Conservation (phyloP, 2,888 invertebrate genomes). For the Caenorhabditis becei region DNA sequence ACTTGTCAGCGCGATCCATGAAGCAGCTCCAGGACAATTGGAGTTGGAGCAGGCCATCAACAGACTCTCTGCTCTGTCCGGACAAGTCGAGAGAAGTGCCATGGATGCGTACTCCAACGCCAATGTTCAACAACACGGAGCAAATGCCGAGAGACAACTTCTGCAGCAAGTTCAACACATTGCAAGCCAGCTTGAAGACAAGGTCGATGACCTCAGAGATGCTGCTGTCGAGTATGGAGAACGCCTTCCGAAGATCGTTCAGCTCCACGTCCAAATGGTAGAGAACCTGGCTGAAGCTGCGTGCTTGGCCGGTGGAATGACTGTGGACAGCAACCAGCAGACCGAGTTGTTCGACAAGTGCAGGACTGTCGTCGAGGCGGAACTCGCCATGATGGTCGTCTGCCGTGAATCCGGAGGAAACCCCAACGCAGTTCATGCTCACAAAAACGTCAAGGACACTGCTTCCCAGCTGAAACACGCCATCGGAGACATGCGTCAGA, state of each 20-base stretch:
- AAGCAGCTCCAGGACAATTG: conserved; percentile 94
- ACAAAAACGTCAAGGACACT: conserved; percentile 90
- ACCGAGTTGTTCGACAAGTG: conserved; percentile 88
- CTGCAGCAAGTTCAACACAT: conserved; percentile 89
- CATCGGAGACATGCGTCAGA: conserved; percentile 87
- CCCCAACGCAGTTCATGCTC: conserved; percentile 86
- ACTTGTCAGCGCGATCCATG: conserved; percentile 90
- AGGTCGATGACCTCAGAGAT: conserved; percentile 81
- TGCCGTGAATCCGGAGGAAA: conserved; percentile 94
- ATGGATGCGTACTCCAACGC: conserved; percentile 61
- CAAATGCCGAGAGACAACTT: conserved; percentile 81
- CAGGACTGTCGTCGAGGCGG: conserved; percentile 92
- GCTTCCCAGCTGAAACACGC: conserved; percentile 89
- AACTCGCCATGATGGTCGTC: conserved; percentile 87
- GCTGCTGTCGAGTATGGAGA: conserved; percentile 87
- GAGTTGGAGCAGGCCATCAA: conserved; percentile 91
- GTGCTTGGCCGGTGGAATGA: conserved; percentile 84
- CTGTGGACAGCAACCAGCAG: conserved; percentile 84
- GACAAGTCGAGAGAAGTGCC: conserved; percentile 82
- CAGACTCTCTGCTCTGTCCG: conserved; percentile 84
- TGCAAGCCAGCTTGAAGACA: conserved; percentile 89
- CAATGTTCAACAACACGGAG: conserved; percentile 52
- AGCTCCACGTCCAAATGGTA: conserved; percentile 84
- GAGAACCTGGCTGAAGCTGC: conserved; percentile 91
- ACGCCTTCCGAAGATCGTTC: conserved; percentile 90